Conservation (phyloP, 2,113 vertebrate genomes). For the Thermophis baileyi region DNA sequence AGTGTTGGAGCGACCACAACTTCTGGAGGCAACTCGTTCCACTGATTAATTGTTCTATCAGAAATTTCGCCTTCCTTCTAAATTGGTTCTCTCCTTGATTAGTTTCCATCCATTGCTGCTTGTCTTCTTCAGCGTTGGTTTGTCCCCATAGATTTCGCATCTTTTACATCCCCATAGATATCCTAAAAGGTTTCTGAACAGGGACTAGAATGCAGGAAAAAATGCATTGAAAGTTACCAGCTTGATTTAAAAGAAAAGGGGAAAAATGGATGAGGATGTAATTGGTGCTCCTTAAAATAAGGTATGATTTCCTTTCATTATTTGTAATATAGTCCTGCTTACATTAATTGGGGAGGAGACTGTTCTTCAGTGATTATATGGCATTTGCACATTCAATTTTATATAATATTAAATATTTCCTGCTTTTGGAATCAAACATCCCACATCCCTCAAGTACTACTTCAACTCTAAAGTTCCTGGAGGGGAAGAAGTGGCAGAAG, state of each 20-base stretch:
- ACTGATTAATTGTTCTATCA: background rate
- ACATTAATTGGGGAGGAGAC: background rate
- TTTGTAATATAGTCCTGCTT: background rate
- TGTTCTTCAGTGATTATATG: background rate
- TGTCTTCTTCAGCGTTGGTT: background rate
- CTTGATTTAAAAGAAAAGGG: background rate
- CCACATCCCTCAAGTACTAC: background rate
- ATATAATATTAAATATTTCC: background rate
- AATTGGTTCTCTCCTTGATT: background rate
- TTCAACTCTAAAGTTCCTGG: background rate
- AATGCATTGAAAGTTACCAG: background rate
- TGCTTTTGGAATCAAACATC: background rate
- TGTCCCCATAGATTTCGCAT: background rate
- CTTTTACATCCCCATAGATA: background rate
- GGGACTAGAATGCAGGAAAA: background rate
- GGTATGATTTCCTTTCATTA: background rate
- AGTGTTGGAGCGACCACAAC: no score
- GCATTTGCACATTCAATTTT: background rate
- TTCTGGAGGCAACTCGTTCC: background rate
- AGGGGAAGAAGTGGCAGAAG: background rate
- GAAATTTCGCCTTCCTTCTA: background rate
- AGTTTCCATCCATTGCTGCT: background rate
- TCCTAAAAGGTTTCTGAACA: background rate
- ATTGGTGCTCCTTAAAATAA: background rate
- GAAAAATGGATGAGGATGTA: background rate